Base-by-base conservation (phyloP, 2,888 invertebrate genomes). In the Smittia aterrima region DNA sequence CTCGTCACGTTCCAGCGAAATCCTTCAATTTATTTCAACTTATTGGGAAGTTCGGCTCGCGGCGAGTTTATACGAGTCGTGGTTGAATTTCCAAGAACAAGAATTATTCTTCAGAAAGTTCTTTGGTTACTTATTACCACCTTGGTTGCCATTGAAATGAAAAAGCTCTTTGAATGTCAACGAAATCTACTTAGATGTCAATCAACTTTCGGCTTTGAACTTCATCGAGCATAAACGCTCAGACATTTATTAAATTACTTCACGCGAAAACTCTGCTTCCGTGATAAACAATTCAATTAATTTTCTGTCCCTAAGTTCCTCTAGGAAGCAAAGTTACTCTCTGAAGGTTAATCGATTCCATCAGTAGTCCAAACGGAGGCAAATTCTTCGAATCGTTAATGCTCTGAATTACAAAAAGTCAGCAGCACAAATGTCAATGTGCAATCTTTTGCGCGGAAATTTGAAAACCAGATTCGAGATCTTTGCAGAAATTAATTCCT, bases 271-370 rank as follows among this genome's bases (percentile, higher is more conserved):
- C 11, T 13, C 47, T 47, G 47, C n/a, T 47, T 47, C 47, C 47
- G 47, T 11, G 47, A 47, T 47, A 47, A 47, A 47, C 47, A 47
- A 47, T 47, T 47, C 47, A 47, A 47, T 47, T 47, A 47, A 4
- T 47, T 47, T 47, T 47, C 16, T 3, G 47, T 32, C 47, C 47
- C 47, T n/a, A 47, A 47, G 47, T 47, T 47, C 47, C 47, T 47
- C 47, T 2, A 47, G 47, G 47, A 47, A 47, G 47, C 16, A 47
- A n/a, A 47, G 16, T 32, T 32, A 6, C 47, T 47, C n/a, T 47
- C 16, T n/a, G 47, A 47, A 47, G 47, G 47, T 47, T 47, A 16
- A 47, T 47, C 47, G n/a, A 47, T 47, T 47, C 47, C 13, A n/a
- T 47, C 32, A 9, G 9, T 32, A 32, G 32, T 32, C 32, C 32